phyloP scores from a whole-genome alignment of 2,888 invertebrate genomes.

The Xanthia togata region DNA sequence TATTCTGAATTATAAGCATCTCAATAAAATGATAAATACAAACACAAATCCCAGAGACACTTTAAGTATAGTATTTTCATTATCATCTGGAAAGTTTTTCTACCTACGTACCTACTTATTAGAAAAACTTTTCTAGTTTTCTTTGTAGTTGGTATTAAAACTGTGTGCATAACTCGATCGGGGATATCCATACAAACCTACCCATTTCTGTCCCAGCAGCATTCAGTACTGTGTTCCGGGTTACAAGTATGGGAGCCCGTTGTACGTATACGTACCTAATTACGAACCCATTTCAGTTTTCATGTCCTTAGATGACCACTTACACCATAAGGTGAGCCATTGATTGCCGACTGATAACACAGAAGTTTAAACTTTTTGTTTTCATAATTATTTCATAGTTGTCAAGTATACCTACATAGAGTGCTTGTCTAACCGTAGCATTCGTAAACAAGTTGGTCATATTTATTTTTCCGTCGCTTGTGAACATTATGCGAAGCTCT shows the following conservation, averaged over 20 bases:
- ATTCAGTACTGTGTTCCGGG: neutral
- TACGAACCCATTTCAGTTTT: neutral
- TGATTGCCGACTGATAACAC: neutral
- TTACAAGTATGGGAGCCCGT: too few species aligned
- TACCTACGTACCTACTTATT: neutral
- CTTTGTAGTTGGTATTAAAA: neutral
- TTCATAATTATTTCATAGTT: neutral
- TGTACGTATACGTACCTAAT: too few species aligned
- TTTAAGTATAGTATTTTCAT: neutral
- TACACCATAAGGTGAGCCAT: neutral
- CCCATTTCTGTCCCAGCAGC: neutral
- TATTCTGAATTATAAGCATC: conserved; percentile 15
- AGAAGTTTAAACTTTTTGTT: too few species aligned
- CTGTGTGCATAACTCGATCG: neutral
- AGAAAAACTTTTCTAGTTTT: neutral
- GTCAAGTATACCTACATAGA: neutral
- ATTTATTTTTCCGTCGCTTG: neutral
- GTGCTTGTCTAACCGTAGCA: too few species aligned
- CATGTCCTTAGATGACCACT: too few species aligned
- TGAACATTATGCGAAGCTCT: conserved; percentile 4
- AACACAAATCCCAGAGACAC: neutral
- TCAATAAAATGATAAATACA: neutral
- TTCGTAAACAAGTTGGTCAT: neutral
- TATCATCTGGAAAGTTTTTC: neutral
- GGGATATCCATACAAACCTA: neutral